phyloP scores from a whole-genome alignment of 2,797 vertebrate species.

The Hirundo rustica region DNA sequence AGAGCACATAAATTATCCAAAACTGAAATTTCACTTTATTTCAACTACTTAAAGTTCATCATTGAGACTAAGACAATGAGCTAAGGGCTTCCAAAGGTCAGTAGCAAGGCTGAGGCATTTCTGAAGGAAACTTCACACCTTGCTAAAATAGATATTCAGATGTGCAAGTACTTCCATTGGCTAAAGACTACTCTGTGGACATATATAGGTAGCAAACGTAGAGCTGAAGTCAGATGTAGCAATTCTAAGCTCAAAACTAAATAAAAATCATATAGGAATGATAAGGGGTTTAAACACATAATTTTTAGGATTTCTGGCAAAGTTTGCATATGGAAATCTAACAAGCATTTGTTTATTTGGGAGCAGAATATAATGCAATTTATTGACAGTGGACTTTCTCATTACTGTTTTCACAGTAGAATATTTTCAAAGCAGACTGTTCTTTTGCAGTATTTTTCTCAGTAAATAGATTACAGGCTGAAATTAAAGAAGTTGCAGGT shows the following conservation, averaged over 20 bases:
- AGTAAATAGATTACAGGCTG: neutral
- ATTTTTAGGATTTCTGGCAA: neutral
- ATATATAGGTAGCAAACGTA: neutral
- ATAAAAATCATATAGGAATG: neutral
- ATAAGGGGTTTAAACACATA: neutral
- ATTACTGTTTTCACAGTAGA: neutral
- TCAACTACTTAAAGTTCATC: neutral
- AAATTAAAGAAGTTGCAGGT: neutral
- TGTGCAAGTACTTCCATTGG: neutral
- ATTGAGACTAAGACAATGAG: neutral
- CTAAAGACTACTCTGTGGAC: neutral
- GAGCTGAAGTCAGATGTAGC: neutral
- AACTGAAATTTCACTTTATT: neutral
- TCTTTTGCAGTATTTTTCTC: neutral
- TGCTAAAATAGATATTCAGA: neutral
- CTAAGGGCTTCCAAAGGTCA: neutral
- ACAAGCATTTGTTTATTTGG: neutral
- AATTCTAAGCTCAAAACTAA: neutral
- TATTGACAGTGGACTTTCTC: neutral
- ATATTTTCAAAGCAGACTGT: neutral
- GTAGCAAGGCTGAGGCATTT: neutral
- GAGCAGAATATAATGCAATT: neutral
- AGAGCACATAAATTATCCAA: neutral
- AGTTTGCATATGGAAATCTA: neutral
- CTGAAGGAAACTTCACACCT: neutral